A percentile compares a stretch with the other conserved stretches of the same genome.
Evolutionary conservation across 2,797 vertebrate species (phyloP).

Genomic region (Graptemys geographica): DNA sequence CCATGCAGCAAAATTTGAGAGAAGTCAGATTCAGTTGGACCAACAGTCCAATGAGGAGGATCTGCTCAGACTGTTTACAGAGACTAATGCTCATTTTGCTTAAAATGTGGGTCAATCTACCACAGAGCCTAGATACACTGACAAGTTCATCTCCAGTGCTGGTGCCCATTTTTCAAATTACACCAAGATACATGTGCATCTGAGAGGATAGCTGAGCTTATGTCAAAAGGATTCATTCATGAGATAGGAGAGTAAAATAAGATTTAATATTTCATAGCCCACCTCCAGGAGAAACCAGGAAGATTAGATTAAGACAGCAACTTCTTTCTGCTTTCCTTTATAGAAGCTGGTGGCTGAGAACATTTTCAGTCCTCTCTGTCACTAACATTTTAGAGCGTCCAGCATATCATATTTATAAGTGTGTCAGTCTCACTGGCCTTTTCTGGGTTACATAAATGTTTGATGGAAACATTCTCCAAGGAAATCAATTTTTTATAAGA

Average conservation of each 20-base stretch:
- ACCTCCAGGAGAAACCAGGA: not conserved
- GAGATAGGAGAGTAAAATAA: not conserved
- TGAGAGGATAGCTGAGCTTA: rapidly evolving
- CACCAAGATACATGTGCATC: rapidly evolving
- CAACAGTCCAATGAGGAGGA: not conserved
- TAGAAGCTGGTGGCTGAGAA: not conserved
- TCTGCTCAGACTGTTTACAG: not conserved
- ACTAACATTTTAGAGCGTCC: not conserved
- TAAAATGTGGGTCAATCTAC: rapidly evolving
- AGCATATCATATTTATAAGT: not conserved
- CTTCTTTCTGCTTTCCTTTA: not conserved
- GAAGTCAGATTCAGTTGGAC: not conserved
- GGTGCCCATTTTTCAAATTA: not conserved
- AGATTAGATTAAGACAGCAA: not conserved
- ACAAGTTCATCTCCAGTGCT: not conserved
- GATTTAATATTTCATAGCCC: rapidly evolving
- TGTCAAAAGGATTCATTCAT: not conserved
- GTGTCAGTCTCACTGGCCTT: conserved; percentile 32
- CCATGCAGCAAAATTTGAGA: not conserved
- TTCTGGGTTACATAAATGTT: conserved; percentile 81
- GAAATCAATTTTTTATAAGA: conserved; percentile 82
- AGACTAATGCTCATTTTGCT: rapidly evolving
- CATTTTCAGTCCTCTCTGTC: conserved; percentile 4
- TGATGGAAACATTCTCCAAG: conserved; percentile 72
- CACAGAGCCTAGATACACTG: rapidly evolving